Conservation (phyloP, 1,140 invertebrate genomes). For the Cataglyphis hispanica region DNA sequence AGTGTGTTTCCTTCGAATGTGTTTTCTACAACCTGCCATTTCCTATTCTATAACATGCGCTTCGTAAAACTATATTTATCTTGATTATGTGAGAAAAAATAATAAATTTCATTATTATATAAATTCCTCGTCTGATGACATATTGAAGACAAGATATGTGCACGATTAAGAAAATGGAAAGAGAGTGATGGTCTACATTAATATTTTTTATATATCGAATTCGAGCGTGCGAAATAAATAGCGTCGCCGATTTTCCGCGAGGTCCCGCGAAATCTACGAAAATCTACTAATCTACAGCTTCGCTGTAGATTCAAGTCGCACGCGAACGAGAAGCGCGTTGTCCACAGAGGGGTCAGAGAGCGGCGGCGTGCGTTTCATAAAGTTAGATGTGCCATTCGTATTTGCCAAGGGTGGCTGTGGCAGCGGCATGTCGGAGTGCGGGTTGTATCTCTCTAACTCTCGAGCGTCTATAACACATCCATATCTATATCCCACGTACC, state of each 20-base stretch:
- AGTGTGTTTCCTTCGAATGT: neutral
- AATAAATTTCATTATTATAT: neutral
- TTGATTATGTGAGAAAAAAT: neutral
- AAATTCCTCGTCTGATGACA: neutral
- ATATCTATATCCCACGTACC: slow-evolving; percentile 83
- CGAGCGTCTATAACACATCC: slow-evolving; percentile 79
- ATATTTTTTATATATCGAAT: neutral
- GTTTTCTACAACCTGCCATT: neutral
- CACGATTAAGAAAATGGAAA: neutral
- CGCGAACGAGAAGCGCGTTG: slow-evolving; percentile 13
- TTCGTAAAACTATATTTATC: neutral
- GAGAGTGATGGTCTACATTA: neutral
- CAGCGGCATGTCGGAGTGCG: slow-evolving; percentile 57
- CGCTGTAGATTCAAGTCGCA: neutral
- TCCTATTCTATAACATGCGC: neutral
- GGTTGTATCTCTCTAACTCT: slow-evolving; percentile 79
- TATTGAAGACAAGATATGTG: neutral
- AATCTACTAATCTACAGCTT: neutral
- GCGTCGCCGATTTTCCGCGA: neutral
- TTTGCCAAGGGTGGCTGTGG: slow-evolving; percentile 68
- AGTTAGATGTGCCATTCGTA: slow-evolving; percentile 79
- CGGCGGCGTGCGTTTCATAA: slow-evolving; percentile 75
- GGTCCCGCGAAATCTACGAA: slow-evolving; percentile 4
- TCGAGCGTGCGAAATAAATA: neutral
- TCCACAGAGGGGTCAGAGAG: slow-evolving; percentile 43